Percentiles rank a stretch among this genome's conserved stretches.
Conservation (phyloP, 2,797 vertebrate genomes). For the Takifugu ocellatus region DNA sequence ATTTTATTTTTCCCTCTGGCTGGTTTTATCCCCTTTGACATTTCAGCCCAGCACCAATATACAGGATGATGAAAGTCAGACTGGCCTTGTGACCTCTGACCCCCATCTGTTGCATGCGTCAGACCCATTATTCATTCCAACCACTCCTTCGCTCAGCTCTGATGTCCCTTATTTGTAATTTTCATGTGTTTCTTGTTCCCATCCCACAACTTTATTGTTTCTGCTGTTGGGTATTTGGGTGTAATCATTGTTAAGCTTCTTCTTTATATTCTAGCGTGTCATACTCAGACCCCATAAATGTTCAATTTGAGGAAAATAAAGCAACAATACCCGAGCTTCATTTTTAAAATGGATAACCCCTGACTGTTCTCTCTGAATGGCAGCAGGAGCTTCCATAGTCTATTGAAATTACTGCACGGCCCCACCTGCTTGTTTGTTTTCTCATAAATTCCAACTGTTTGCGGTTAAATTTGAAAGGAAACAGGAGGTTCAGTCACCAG, state of each 20-base stretch:
- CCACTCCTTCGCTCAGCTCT: not conserved
- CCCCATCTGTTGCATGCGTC: constrained; percentile 56
- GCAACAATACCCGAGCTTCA: not conserved
- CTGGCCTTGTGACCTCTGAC: constrained; percentile 64
- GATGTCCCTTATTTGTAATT: constrained; percentile 1
- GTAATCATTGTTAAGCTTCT: not conserved
- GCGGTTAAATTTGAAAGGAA: no score
- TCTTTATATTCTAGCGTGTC: not conserved
- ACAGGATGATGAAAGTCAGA: constrained; percentile 57
- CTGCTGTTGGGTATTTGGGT: constrained; percentile 1
- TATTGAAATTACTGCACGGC: no score
- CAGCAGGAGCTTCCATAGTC: no score
- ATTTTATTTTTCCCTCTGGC: constrained; percentile 60
- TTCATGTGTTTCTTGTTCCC: not conserved
- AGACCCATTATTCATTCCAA: constrained; percentile 25
- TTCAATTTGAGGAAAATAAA: no score
- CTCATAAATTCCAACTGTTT: not conserved
- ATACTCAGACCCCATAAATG: not conserved
- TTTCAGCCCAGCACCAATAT: constrained; percentile 60
- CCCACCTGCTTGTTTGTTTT: no score
- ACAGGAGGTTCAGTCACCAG: constrained; percentile 9
- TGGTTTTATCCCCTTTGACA: constrained; percentile 56
- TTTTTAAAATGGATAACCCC: no score
- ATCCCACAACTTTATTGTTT: not conserved
- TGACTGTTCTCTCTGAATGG: no score